phyloP scores from a whole-genome alignment of 2,797 vertebrate genomes.

The Falco novaeseelandiae region DNA sequence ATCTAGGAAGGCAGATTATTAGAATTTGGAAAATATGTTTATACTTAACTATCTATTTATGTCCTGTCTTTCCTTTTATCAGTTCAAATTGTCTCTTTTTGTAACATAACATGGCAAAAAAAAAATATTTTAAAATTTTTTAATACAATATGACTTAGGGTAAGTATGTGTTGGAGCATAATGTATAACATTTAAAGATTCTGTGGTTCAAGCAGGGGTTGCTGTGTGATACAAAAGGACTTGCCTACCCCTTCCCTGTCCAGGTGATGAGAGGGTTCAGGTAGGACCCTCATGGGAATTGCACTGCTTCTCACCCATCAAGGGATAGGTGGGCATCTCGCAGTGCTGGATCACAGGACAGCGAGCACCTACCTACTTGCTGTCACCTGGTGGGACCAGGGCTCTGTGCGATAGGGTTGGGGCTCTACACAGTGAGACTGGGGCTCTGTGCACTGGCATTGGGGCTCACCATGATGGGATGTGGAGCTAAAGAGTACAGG shows the following conservation, averaged over 20 bases:
- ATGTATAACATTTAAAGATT: background rate
- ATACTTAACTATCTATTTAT: background rate
- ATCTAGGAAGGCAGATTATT: background rate
- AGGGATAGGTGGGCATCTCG: accelerated
- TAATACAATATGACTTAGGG: background rate
- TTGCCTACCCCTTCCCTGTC: background rate
- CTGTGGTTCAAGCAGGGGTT: background rate
- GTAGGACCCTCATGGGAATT: background rate
- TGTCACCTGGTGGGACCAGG: background rate
- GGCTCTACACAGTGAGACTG: no score
- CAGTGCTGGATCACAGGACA: background rate
- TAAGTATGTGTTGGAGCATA: background rate
- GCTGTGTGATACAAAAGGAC: background rate
- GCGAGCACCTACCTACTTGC: background rate
- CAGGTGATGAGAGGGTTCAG: background rate
- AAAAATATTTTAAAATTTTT: no score
- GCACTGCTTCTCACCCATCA: background rate
- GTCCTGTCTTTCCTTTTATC: background rate
- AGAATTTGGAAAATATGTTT: background rate
- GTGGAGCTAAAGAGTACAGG: background rate
- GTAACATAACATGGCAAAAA: background rate
- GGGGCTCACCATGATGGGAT: background rate
- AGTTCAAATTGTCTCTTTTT: background rate
- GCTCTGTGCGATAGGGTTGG: accelerated
- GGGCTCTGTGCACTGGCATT: background rate